Evolutionary conservation across 2,797 vertebrate genomes (phyloP).

Genomic region (Astyanax mexicanus): DNA sequence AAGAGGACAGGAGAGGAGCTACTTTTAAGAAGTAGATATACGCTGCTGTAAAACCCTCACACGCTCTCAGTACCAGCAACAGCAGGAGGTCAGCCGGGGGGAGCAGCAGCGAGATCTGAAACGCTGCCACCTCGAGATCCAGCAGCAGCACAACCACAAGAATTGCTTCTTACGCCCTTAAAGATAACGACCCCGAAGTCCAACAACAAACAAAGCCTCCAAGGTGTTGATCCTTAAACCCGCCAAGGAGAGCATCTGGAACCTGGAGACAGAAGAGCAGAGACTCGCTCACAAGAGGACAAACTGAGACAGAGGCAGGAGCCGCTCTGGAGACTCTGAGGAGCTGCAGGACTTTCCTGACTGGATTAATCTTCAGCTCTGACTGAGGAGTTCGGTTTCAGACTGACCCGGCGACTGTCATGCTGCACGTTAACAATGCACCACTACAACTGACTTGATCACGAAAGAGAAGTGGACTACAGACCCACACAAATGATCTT

Average conservation of each 20-base stretch:
- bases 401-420: slow-evolving; percentile 21
- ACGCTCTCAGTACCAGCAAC: slow-evolving; percentile 59
- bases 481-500: not conserved
- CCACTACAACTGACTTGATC: slow-evolving; percentile 37
- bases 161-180: slow-evolving; percentile 81
- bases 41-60: slow-evolving; percentile 65
- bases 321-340: slow-evolving; percentile 69
- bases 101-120: slow-evolving; percentile 66
- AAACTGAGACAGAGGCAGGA: slow-evolving; percentile 70
- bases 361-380: not conserved
- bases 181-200: slow-evolving; percentile 81
- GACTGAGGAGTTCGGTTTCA: not conserved
- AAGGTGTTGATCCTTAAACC: slow-evolving; percentile 85
- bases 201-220: slow-evolving; percentile 82
- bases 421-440: slow-evolving; percentile 17
- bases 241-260: slow-evolving; percentile 77
- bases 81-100: slow-evolving; percentile 47
- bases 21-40: too few relatives aligned
- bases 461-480: slow-evolving; percentile 49
- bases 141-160: slow-evolving; percentile 85
- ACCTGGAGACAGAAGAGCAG: slow-evolving; percentile 69
- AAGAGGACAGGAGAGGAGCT: too few relatives aligned
- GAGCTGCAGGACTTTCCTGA: slow-evolving; percentile 3
- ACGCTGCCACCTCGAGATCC: slow-evolving; percentile 77
- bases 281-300: slow-evolving; percentile 67